A percentile compares a stretch with the other conserved stretches of the same genome.
Evolutionary conservation across 2,888 invertebrate species (phyloP).

Genomic region (Julus scandinavius): DNA sequence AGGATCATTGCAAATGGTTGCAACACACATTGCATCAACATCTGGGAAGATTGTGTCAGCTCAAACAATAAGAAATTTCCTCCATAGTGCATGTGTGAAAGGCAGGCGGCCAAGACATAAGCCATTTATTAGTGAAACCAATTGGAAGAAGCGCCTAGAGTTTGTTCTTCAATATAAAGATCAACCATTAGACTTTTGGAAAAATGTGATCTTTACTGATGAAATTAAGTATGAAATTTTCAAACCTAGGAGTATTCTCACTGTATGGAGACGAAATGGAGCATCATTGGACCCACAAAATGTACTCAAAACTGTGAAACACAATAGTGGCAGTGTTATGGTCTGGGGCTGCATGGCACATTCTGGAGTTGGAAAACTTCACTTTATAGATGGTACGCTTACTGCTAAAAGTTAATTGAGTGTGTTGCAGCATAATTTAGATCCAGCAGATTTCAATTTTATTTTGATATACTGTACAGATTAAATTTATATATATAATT

Average conservation of each 20-base stretch:
- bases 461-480: too few relatives aligned
- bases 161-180: conserved; percentile 44
- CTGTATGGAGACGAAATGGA: conserved; percentile 43
- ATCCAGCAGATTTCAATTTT: too few relatives aligned
- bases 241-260: background rate
- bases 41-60: too few relatives aligned
- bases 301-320: conserved; percentile 56
- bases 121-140: conserved; percentile 42
- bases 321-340: conserved; percentile 56
- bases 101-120: conserved; percentile 29
- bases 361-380: too few relatives aligned
- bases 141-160: conserved; percentile 45
- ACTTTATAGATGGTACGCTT: too few relatives aligned
- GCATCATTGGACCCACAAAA: conserved; percentile 43
- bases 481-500: background rate
- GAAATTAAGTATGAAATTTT: conserved; percentile 47
- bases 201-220: conserved; percentile 42
- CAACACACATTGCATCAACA: too few relatives aligned
- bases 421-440: conserved; percentile 56
- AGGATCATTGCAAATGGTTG: background rate
- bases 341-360: too few relatives aligned
- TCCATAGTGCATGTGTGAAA: conserved; percentile 30
- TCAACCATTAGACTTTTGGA: conserved; percentile 45
- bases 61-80: conserved; percentile 33
- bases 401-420: background rate